Percentiles rank a stretch among this genome's conserved stretches.
Evolutionary conservation across 2,113 vertebrate genomes (phyloP).

Genomic region (Pseudopipra pipra): DNA sequence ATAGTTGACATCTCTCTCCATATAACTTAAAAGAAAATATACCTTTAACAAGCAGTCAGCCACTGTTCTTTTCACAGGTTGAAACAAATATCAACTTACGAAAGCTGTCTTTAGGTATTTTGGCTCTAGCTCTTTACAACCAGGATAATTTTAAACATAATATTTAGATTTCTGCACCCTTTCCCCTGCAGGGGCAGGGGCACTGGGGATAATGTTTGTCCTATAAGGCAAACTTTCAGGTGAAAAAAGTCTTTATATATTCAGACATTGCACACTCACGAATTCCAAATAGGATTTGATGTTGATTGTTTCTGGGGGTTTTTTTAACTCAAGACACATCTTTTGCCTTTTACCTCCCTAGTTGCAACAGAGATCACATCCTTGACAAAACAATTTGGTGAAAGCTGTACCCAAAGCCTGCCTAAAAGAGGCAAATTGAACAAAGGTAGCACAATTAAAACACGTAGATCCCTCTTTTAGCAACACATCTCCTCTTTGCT

Average conservation of each 20-base stretch:
- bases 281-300: constrained; percentile 12
- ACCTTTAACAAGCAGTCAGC: constrained; percentile 46
- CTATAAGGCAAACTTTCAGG: constrained; percentile 28
- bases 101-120: constrained; percentile 43
- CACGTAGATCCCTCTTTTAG: background rate
- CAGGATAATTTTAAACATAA: constrained; percentile 37
- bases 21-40: constrained; percentile 70
- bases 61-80: constrained; percentile 21
- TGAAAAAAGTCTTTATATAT: constrained; percentile 24
- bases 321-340: background rate
- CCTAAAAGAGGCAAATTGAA: background rate
- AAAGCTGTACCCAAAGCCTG: background rate
- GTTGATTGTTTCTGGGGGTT: background rate
- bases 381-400: background rate
- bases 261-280: background rate
- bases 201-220: constrained; percentile 28
- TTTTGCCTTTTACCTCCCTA: background rate
- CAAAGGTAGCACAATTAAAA: background rate
- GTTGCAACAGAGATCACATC: background rate
- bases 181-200: constrained; percentile 9
- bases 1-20: constrained; percentile 63
- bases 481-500: background rate
- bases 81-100: constrained; percentile 42
- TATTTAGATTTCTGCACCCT: constrained; percentile 48
- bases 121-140: constrained; percentile 37